Base-by-base conservation (phyloP, 2,888 invertebrate species). In the Melinopterus prodromus region DNA sequence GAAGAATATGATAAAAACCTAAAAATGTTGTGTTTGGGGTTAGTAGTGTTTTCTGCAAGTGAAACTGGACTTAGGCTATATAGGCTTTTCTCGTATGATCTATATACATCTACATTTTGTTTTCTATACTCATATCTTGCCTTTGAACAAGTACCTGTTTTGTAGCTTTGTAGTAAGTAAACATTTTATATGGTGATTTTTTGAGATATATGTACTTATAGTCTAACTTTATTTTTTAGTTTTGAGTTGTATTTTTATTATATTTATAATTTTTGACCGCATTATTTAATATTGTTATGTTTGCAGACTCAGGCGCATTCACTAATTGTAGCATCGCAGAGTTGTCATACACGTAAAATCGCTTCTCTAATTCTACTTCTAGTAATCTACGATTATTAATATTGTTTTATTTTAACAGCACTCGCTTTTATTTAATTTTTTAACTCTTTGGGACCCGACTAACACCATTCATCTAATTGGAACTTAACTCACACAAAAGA, bases 281-380 rank as follows among this genome's bases (percentile, higher is more conserved):
- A 85, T 86, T 87, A 88, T 87, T 88, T 86, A 88, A 88, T 87
- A 88, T 79, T 87, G 86, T 88, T 88, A 88, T 88, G 88, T 89
- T 88, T 88, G 88, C 88, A 88, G 88, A 89, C 85, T 87, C 89
- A 86, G 87, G 87, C 87, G 87, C 88, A 87, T 88, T 87, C 88
- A 88, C 88, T 88, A 88, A 88, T 88, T 88, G 88, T 89, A 89
- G 88, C 88, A 88, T 86, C 88, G 87, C 88, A 87, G 88, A 87
- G 85, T 87, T 88, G 87, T 87, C 84, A 88, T 86, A 87, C 88
- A 88, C 88, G 87, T 89, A 88, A 81, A 87, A 78, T 86, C 86
- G 87, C 87, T 88, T 88, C 84, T 76, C 85, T 86, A 87, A 85
- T 83, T 81, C 80, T 80, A 81, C 84, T 79, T 82, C 14, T 14